phyloP scores from a whole-genome alignment of 2,888 invertebrate species.

The Anorthoa munda region DNA sequence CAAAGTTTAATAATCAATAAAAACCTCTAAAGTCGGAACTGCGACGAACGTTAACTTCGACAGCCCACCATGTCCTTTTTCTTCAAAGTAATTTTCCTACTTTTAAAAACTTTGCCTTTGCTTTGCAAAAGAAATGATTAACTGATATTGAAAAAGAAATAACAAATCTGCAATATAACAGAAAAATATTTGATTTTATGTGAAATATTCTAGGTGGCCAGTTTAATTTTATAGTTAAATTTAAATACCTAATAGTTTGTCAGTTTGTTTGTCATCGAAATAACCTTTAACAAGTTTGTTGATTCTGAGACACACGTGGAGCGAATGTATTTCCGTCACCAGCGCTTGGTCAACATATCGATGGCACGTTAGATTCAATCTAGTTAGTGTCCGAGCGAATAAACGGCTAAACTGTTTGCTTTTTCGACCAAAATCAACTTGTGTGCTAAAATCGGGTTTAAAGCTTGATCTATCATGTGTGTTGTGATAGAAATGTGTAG shows the following conservation, averaged over 20 bases:
- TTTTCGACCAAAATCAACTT: conserved; percentile 35
- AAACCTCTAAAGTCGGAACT: no score
- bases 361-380: conserved; percentile 26
- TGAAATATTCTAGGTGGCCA: no score
- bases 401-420: conserved; percentile 26
- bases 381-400: conserved; percentile 36
- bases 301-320: neutral
- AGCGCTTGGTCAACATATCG: conserved; percentile 14
- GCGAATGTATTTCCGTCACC: conserved; percentile 19
- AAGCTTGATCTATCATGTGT: neutral
- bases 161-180: no score
- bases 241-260: neutral
- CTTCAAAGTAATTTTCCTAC: no score
- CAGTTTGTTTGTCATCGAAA: neutral
- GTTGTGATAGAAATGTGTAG: neutral
- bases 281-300: neutral
- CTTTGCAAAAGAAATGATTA: no score
- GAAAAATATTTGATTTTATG: no score
- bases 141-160: no score
- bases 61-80: no score
- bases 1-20: no score
- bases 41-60: no score
- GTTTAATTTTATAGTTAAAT: no score
- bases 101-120: no score
- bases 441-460: conserved; percentile 26